Evolutionary conservation across 2,113 vertebrate species (phyloP).

Genomic region (Thalassoma bifasciatum): DNA sequence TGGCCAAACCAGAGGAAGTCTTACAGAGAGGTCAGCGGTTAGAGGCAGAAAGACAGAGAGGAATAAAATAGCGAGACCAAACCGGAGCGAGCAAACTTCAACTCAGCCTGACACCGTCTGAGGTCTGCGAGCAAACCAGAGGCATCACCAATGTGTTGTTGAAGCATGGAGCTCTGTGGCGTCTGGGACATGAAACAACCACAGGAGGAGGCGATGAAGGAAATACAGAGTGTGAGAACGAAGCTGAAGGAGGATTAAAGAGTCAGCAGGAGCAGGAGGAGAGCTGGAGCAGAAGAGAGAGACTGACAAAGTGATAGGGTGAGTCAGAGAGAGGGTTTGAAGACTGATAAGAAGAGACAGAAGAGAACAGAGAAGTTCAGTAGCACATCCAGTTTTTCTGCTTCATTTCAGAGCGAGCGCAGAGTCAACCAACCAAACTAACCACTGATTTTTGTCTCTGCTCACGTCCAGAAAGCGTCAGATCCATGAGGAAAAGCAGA

Average conservation of each 20-base stretch:
- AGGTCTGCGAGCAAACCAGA: neutral
- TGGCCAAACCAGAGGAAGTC: slow-evolving; percentile 18
- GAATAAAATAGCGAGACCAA: neutral
- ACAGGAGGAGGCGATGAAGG: slow-evolving; percentile 33
- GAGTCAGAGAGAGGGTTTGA: neutral
- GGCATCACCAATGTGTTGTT: neutral
- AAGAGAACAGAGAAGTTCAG: slow-evolving; percentile 1
- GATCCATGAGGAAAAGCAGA: neutral
- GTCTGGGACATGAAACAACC: slow-evolving; percentile 21
- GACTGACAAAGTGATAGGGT: neutral
- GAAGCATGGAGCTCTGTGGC: neutral
- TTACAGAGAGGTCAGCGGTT: slow-evolving; percentile 8
- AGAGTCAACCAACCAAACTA: neutral
- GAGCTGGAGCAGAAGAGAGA: slow-evolving; percentile 10
- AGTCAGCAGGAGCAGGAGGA: neutral
- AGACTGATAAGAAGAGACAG: slow-evolving; percentile 18
- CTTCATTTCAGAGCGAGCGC: slow-evolving; percentile 28
- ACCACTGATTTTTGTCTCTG: neutral
- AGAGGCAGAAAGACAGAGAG: neutral
- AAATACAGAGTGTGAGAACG: slow-evolving; percentile 16
- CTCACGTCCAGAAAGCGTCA: neutral
- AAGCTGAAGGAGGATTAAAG: neutral
- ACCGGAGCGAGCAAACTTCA: neutral
- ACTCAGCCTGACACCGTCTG: neutral
- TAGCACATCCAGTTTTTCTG: slow-evolving; percentile 14